Evolutionary conservation across 2,888 invertebrate species (phyloP).

Genomic region (Celastrina argiolus): DNA sequence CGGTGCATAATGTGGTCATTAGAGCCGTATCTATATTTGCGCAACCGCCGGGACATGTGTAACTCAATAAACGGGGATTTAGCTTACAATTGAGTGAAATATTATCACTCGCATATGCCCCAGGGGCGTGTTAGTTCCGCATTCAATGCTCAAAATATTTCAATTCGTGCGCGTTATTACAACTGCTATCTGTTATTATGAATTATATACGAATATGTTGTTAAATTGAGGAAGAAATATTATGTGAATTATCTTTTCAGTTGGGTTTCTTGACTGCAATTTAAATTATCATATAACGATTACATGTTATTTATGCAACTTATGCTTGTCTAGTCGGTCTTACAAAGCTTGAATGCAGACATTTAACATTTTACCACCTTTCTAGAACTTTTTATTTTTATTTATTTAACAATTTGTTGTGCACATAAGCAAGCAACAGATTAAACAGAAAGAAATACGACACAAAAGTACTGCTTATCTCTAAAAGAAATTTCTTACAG

Average conservation of each 20-base stretch:
- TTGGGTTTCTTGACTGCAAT: background rate
- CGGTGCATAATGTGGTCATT: constrained; percentile 55
- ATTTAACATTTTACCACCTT: too few species aligned
- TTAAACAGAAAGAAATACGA: too few species aligned
- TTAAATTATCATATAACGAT: background rate
- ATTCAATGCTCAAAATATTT: constrained; percentile 30
- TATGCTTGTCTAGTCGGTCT: too few species aligned
- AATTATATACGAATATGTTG: background rate
- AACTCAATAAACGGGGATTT: constrained; percentile 63
- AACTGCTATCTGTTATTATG: constrained; percentile 23
- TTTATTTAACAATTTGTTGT: too few species aligned
- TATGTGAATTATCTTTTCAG: background rate
- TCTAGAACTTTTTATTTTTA: too few species aligned
- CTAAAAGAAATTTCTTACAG: too few species aligned
- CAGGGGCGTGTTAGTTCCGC: constrained; percentile 32
- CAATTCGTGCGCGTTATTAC: background rate
- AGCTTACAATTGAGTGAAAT: constrained; percentile 65
- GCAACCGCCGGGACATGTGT: constrained; percentile 59
- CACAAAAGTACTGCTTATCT: too few species aligned
- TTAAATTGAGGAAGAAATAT: background rate
- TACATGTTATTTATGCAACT: too few species aligned
- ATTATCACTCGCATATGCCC: constrained; percentile 53
- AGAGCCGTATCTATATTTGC: constrained; percentile 67
- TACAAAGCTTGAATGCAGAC: too few species aligned
- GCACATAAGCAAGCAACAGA: too few species aligned